Evolutionary conservation across 1,140 invertebrate genomes (phyloP).

Genomic region (Carposina sasakii): DNA sequence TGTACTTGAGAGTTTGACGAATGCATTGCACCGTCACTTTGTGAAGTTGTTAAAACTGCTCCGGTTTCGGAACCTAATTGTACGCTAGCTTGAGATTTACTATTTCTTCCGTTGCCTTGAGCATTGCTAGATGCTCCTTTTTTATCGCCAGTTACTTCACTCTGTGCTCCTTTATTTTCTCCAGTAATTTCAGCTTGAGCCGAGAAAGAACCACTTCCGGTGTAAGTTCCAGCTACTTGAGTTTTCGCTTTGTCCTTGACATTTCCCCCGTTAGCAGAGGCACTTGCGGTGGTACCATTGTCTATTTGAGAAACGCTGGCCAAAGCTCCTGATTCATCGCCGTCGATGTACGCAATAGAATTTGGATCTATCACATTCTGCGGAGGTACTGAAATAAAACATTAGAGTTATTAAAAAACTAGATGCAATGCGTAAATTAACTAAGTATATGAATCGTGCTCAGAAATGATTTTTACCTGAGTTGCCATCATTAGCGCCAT

Average conservation of each 20-base stretch:
- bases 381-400: slow-evolving; percentile 27
- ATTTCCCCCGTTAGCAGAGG: slow-evolving; percentile 82
- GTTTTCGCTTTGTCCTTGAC: slow-evolving; percentile 82
- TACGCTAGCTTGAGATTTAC: slow-evolving; percentile 85
- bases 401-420: too few relatives aligned
- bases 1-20: slow-evolving; percentile 84
- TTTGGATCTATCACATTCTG: slow-evolving; percentile 58
- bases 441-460: too few relatives aligned
- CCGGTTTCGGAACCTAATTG: slow-evolving; percentile 81
- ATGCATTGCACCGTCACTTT: slow-evolving; percentile 82
- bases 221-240: slow-evolving; percentile 85
- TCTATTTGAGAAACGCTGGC: slow-evolving; percentile 78
- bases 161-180: slow-evolving; percentile 79
- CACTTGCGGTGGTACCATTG: slow-evolving; percentile 81
- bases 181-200: slow-evolving; percentile 87
- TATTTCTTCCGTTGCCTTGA: slow-evolving; percentile 81
- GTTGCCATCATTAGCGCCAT: too few relatives aligned
- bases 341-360: slow-evolving; percentile 38
- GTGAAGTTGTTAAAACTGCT: slow-evolving; percentile 80
- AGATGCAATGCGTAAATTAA: too few relatives aligned
- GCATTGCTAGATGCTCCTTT: slow-evolving; percentile 82
- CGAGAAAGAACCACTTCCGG: slow-evolving; percentile 82
- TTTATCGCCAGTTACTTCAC: slow-evolving; percentile 81
- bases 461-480: too few relatives aligned
- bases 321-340: slow-evolving; percentile 82